Evolutionary conservation across 1,140 invertebrate genomes (phyloP), one percentile per base, ranked within the genome.

Genomic region (Linepithema humile): DNA sequence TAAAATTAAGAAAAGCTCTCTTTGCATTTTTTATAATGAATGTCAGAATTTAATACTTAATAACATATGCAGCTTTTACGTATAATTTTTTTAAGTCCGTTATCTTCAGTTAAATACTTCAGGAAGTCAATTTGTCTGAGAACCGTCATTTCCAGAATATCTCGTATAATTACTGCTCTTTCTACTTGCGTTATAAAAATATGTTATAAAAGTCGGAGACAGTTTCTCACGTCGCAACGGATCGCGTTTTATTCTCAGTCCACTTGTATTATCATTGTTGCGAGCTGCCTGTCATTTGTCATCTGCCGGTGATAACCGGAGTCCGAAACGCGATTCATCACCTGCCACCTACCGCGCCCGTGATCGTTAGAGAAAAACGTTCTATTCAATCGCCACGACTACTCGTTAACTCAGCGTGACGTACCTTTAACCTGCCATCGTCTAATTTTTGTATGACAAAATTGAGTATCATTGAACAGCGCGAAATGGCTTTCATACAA

Each of bases 291-390:
- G 75, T 80, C 75, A 69, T 80, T 80, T 80, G 75, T 80, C 75
- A 80, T 80, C 75, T 80, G 75, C 35, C 64, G 20, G 64, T 29
- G 75, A 80, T 80, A 80, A 57, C 23, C 64, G 17, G 64, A 70
- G 64, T 70, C 75, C 64, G 48, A 75, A 75, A 75, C 40, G 57
- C 57, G 73, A 80, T 80, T 80, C 75, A 80, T 80, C 75, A 80
- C 35, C 23, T 40, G 64, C 75, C 48, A 70, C 48, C 38, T 70
- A 55, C 64, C 48, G 38, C 64, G 48, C n/a, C 48, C 38, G 48
- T 67, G 32, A 29, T 69, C 35, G 75, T 78, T 78, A 35, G n/a
- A 70, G 64, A 80, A 80, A 80, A 80, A 80, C 64, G 75, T 70
- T 80, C 64, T 55, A 80, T 80, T 80, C 64, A 80, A 80, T 80